These are phyloP conservation scores for Girardinus metallicus DNA, from an alignment of 2,797 vertebrate species.

Conservation along the genomic window DNA sequence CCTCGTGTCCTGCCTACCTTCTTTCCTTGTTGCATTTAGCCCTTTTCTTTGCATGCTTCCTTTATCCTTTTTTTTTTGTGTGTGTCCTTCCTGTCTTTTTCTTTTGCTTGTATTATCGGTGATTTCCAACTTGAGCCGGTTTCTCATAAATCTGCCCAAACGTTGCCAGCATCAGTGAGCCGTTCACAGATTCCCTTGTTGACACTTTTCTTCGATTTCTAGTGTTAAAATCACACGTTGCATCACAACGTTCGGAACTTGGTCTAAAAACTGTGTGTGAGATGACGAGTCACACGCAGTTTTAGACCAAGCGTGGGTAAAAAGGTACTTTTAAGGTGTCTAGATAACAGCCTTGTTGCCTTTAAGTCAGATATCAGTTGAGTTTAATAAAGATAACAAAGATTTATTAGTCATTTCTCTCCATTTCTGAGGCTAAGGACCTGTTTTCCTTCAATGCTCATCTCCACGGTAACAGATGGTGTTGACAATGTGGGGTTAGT, in stretches of 20 bases:
- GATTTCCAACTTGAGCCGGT: background rate
- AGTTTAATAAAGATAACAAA: constrained; percentile 1
- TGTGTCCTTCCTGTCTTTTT: background rate
- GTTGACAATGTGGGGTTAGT: constrained; percentile 25
- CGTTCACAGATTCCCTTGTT: constrained; percentile 7
- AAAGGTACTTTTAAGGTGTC: background rate
- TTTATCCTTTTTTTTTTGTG: background rate
- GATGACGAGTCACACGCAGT: constrained; percentile 6
- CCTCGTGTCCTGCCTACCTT: no score
- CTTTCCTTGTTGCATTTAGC: background rate
- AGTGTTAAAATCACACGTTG: constrained; percentile 3
- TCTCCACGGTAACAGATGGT: constrained; percentile 61
- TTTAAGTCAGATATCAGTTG: background rate
- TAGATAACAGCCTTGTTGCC: background rate
- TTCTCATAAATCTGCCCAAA: background rate
- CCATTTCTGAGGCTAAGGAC: constrained; percentile 25
- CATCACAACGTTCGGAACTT: constrained; percentile 15
- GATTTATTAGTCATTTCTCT: constrained; percentile 31
- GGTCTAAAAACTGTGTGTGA: constrained; percentile 10
- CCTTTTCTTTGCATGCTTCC: background rate
- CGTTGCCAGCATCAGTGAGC: constrained; percentile 3
- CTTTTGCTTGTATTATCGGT: background rate
- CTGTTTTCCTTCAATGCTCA: constrained; percentile 19
- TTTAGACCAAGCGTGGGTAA: background rate
- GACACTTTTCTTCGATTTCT: background rate